phyloP scores from a whole-genome alignment of 2,797 vertebrate species.

The Podargus strigoides region DNA sequence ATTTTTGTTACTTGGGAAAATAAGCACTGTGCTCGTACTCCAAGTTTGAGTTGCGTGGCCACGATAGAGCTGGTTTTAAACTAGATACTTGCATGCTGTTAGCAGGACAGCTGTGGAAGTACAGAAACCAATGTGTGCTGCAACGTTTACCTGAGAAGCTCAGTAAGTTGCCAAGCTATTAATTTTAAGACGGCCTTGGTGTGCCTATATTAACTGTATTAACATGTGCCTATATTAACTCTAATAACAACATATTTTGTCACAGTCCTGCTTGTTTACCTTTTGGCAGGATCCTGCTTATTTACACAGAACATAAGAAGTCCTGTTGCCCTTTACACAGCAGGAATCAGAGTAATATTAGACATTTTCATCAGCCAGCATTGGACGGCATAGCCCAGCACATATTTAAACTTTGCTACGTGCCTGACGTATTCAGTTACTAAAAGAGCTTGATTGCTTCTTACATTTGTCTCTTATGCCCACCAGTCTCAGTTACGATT shows the following conservation, averaged over 20 bases:
- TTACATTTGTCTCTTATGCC: not conserved
- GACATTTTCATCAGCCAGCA: not conserved
- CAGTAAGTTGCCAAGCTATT: not conserved
- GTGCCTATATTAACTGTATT: not conserved
- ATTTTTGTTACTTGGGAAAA: not conserved
- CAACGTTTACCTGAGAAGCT: not conserved
- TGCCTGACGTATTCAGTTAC: not conserved
- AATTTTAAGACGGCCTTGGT: not conserved
- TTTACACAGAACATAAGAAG: not conserved
- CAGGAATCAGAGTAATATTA: not conserved
- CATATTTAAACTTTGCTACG: not conserved
- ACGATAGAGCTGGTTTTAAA: not conserved
- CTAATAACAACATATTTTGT: not conserved
- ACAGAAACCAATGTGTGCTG: not conserved
- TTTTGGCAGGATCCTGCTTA: not conserved
- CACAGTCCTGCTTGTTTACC: not conserved
- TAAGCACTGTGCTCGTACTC: not conserved
- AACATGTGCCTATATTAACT: not conserved
- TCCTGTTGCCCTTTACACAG: not conserved
- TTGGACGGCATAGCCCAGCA: not conserved
- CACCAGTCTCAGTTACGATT: not conserved
- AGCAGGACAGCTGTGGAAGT: not conserved
- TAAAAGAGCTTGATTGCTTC: not conserved
- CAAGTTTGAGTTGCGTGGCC: not conserved
- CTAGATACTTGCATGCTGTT: not conserved